Percentiles rank a stretch among this genome's conserved stretches.
Evolutionary conservation across 2,113 vertebrate species (phyloP).

Genomic region (Rattus norvegicus): DNA sequence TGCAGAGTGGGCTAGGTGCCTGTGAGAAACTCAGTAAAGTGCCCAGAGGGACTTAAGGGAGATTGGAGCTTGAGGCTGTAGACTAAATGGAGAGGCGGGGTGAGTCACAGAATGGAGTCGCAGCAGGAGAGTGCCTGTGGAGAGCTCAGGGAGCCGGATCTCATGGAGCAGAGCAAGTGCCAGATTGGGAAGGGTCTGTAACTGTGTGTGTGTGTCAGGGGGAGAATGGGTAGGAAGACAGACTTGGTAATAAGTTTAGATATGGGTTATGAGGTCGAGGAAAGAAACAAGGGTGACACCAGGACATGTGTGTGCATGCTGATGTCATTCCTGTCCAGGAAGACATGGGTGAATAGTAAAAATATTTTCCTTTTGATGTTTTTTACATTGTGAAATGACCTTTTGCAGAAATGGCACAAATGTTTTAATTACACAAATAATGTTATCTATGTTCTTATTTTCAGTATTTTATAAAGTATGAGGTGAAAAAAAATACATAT

Average conservation of each 20-base stretch:
- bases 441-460: neutral
- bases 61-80: neutral
- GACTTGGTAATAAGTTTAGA: neutral
- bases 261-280: neutral
- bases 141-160: neutral
- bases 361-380: neutral
- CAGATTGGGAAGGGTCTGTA: neutral
- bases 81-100: neutral
- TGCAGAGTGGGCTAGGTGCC: neutral
- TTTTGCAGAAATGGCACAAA: neutral
- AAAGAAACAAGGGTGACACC: no score
- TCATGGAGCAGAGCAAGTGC: neutral
- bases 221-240: neutral
- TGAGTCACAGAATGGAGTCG: neutral
- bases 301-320: no score
- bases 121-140: neutral
- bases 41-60: neutral
- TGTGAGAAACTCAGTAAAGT: neutral
- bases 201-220: neutral
- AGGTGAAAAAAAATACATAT: neutral
- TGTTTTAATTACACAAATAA: neutral
- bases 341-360: neutral
- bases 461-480: neutral
- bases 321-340: neutral
- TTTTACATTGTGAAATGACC: neutral